phyloP scores from a whole-genome alignment of 2,797 vertebrate species.

The Sciurus vulgaris region DNA sequence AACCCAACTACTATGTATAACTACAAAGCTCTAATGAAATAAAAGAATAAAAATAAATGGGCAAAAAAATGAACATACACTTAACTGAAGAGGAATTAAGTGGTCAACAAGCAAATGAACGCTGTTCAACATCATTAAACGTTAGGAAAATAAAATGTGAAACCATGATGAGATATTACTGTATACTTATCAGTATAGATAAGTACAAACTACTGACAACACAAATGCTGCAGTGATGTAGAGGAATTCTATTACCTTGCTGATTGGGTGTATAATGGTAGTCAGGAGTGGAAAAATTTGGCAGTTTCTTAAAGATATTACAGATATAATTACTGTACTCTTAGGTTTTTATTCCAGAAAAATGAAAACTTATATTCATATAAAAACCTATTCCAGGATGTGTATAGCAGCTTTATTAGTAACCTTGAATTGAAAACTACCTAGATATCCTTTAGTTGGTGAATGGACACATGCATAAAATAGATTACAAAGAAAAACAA shows the following conservation, averaged over 20 bases:
- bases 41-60: too few relatives aligned
- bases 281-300: neutral
- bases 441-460: neutral
- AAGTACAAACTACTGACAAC: neutral
- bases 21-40: too few relatives aligned
- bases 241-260: neutral
- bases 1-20: too few relatives aligned
- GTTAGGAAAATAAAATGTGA: neutral
- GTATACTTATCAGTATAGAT: neutral
- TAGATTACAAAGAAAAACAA: neutral
- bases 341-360: neutral
- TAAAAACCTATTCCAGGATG: neutral
- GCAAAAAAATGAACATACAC: neutral
- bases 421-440: neutral
- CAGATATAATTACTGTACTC: neutral
- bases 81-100: constrained; percentile 1
- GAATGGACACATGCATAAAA: neutral
- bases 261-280: neutral
- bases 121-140: neutral
- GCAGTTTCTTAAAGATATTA: neutral
- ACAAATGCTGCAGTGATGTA: neutral
- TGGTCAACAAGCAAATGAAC: neutral
- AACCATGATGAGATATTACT: neutral
- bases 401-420: neutral
- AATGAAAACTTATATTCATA: neutral